Evolutionary conservation across 2,113 vertebrate genomes (phyloP).

Genomic region (Camelus dromedarius): DNA sequence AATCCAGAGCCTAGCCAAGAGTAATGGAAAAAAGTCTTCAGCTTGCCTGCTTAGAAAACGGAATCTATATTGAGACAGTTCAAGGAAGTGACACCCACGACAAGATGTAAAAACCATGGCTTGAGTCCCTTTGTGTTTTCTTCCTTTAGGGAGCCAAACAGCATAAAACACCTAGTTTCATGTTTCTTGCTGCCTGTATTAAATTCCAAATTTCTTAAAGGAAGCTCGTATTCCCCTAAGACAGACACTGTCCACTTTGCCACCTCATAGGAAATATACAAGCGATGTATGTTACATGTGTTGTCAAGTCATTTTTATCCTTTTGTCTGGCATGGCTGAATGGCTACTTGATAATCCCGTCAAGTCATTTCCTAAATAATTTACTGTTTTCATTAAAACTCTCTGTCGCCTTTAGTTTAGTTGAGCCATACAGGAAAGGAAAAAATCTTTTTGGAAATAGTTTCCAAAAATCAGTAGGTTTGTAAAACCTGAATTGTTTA

Average conservation of each 20-base stretch:
- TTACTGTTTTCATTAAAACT: constrained; percentile 30
- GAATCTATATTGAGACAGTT: constrained; percentile 71
- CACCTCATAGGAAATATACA: background rate
- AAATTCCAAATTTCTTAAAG: constrained; percentile 48
- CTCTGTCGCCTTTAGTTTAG: background rate
- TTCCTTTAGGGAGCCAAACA: constrained; percentile 44
- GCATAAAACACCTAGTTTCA: background rate
- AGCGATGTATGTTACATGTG: background rate
- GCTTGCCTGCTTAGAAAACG: constrained; percentile 53
- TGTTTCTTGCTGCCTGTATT: constrained; percentile 2
- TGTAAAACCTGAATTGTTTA: background rate
- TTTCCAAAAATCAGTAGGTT: background rate
- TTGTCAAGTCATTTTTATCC: constrained; percentile 68
- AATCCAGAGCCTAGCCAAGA: constrained; percentile 69
- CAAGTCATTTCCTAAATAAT: constrained; percentile 17
- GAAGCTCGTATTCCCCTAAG: constrained; percentile 33
- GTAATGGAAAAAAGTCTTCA: constrained; percentile 71
- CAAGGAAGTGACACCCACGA: constrained; percentile 56
- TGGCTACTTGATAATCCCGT: constrained; percentile 52
- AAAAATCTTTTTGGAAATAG: background rate
- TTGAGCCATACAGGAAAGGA: background rate
- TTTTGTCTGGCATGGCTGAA: background rate
- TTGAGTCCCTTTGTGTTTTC: constrained; percentile 35
- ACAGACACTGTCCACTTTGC: background rate
- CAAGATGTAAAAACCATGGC: constrained; percentile 45